Evolutionary conservation across 2,113 vertebrate genomes (phyloP).

Genomic region (Rynchops niger): DNA sequence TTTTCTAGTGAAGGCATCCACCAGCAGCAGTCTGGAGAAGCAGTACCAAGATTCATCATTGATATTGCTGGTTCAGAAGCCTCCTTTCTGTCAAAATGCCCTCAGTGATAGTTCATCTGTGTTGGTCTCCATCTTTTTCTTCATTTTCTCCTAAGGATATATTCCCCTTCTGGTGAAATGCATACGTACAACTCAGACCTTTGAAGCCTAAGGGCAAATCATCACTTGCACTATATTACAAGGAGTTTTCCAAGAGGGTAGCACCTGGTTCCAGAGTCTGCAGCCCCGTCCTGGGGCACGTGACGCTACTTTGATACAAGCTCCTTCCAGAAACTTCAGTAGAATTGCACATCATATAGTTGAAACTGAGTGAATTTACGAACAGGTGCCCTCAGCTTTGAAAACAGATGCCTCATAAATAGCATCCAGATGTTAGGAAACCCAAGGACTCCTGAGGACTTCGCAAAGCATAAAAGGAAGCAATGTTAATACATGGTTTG

Average conservation of each 20-base stretch:
- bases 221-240: neutral
- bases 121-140: neutral
- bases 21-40: neutral
- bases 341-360: neutral
- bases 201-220: neutral
- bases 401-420: neutral
- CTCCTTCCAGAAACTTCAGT: neutral
- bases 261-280: neutral
- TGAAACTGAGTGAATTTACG: neutral
- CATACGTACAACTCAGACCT: rapidly evolving
- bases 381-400: neutral
- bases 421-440: neutral
- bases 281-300: neutral
- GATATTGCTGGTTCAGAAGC: neutral
- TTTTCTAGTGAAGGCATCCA: neutral
- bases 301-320: neutral
- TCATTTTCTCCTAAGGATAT: neutral
- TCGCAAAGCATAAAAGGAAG: neutral
- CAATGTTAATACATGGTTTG: neutral
- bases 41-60: neutral
- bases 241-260: neutral
- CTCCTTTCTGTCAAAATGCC: neutral
- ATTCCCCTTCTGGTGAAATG: neutral
- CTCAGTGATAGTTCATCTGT: neutral
- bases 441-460: neutral